A percentile compares a stretch with the other conserved stretches of the same genome.
Conservation (phyloP, 1,140 invertebrate genomes). For the Zelostemma sp. region DNA sequence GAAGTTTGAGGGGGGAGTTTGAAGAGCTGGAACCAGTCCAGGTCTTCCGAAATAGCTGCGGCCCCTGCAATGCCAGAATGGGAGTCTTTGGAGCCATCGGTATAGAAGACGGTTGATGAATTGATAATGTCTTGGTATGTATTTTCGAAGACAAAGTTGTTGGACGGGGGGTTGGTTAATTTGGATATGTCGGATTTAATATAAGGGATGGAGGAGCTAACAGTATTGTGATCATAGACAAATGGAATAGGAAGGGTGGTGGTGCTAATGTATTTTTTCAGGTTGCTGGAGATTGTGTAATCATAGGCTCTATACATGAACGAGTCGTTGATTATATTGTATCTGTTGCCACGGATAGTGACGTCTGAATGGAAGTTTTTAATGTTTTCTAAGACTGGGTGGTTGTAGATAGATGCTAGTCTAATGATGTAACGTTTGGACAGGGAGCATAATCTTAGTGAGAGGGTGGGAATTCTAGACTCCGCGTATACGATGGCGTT, state of each 20-base stretch:
- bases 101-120: constrained; percentile 4
- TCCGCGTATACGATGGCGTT: constrained; percentile 21
- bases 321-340: not conserved
- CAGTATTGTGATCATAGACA: not conserved
- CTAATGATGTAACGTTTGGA: constrained; percentile 10
- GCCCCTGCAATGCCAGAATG: not conserved
- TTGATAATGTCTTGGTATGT: not conserved
- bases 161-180: not conserved
- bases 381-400: not conserved
- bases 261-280: not conserved
- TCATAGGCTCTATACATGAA: not conserved
- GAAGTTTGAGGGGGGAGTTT: not conserved
- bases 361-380: not conserved
- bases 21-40: not conserved
- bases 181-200: constrained; percentile 1
- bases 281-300: not conserved
- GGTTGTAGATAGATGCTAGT: not conserved
- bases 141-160: not conserved
- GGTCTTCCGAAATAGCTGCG: not conserved
- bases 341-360: not conserved
- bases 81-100: constrained; percentile 10
- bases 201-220: not conserved
- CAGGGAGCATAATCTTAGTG: not conserved
- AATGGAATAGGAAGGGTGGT: not conserved
- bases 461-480: constrained; percentile 9